Evolutionary conservation across 64 coral and sea anemone genomes (phyloP), one percentile per base, ranked within the genome.

Genomic region (Actinia tenebrosa): DNA sequence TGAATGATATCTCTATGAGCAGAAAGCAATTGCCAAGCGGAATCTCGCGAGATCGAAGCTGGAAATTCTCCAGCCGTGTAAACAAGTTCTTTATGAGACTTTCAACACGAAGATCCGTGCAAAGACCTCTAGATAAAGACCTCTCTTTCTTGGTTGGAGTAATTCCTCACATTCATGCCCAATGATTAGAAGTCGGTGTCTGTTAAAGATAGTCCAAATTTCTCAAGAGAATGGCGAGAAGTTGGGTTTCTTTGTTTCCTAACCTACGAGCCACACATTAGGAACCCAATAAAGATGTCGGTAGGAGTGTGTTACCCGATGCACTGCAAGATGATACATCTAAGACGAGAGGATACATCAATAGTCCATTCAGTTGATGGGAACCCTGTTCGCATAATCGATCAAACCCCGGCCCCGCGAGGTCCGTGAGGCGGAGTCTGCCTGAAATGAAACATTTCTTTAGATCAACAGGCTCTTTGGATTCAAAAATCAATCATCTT

Each of bases 291-390:
- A 20, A 66, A 75, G 69, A 16, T 55, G 11, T 13, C 10, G 3
- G 27, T 42, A 75, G 14, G 23, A 75, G 69, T 75, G 25, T 75
- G 69, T 75, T 75, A 75, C 69, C 69, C 3, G 63, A 66, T 6
- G 63, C 69, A 75, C 69, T 75, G 69, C 69, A 75, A 75, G n/a
- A 10, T 75, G 69, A 75, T 75, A 75, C 69, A 25, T 13, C 22
- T 11, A 23, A n/a, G 66, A 71, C 26, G 56, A 10, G 10, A 7
- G 0, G 11, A 75, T 75, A 69, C 22, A 23, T 69, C 69, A 75
- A 75, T 75, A 23, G 19, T 5, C 63, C 27, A 27, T 75, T 75
- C 2, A 75, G 10, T 14, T 13, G 26, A 37, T 42, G 69, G 69
- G 69, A 27, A 75, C 25, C 69, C 69, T 75, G 69, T 75, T 14